Base-by-base conservation (phyloP, 2,888 invertebrate species). In the Stenichneumon culpator region DNA sequence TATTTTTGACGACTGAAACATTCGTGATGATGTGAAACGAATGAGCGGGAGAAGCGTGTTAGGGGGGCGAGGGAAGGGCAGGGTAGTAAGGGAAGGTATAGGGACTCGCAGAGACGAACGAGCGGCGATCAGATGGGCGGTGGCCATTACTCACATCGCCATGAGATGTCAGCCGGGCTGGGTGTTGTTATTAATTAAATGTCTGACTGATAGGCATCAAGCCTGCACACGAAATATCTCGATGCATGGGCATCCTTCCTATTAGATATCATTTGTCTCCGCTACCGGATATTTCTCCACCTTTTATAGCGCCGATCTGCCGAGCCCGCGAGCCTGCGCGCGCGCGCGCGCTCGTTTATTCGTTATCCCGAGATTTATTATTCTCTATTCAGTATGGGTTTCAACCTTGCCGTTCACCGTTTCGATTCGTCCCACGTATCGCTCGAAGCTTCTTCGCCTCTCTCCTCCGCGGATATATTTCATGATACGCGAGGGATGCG, bases 161-260 rank as follows among this genome's bases (percentile, higher is more conserved):
- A 88, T 88, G 90, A 89, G 90, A 92, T 90, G 92, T 92, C 92
- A 92, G 92, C 88, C 90, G 79, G 88, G 88, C 88, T 89, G 92
- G 90, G 92, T 92, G 93, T 92, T 92, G 92, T 93, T 93, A 93
- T 93, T 93, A 93, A 93, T 93, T 93, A 93, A 93, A 92, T 89
- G 92, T 92, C 92, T 92, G 91, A 91, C 90, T 90, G 93, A 92
- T 93, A 92, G 92, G 90, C 92, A 92, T 93, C 93, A 89, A 88
- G 86, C 87, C 83, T 88, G 68, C 83, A 82, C 83, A 85, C 83
- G 79, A 82, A 84, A 69, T 83, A 52, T 82, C 77, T 73, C 39
- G 79, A 77, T 80, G 82, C 86, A 69, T 47, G 88, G 87, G 88
- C 88, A 87, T 88, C 89, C 90, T 90, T 90, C 90, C 92, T 92